Base-by-base conservation (phyloP, 1,140 invertebrate species). In the Theocolax elegans region DNA sequence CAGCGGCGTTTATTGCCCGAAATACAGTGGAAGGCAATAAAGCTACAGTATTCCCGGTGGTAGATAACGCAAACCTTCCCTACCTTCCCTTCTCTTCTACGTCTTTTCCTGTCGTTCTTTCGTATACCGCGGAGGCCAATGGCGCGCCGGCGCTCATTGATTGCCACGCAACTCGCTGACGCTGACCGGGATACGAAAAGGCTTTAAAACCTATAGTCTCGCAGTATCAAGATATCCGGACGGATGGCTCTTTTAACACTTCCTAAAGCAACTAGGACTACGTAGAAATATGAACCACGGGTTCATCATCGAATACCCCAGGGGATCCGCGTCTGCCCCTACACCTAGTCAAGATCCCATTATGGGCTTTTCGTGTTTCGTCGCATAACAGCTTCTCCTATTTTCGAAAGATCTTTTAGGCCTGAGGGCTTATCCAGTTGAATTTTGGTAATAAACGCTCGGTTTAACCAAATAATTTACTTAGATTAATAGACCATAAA, bases 1-100 rank as follows among this genome's bases (percentile, higher is more conserved):
- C 77, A 79, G 72, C 74, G 59, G 70, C 79, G 74, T 81, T 82
- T 82, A 82, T 80, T 81, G 76, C 75, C 67, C 74, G 70, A 79
- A 76, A 79, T 76, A 74, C 74, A 79, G 77, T 79, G 72, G 75
- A 75, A 67, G 42, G 70, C 75, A 77, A 79, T 77, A 76, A 75
- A 79, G 73, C 69, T 67, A 70, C 75, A 72, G 73, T 74, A 81
- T 78, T 67, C 44, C 59, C 72, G 70, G 64, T 35, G 72, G 62
- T 46, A 77, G 76, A 80, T 81, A 81, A 76, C 75, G 72, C 19
- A 9, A 17, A 23, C n/a, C 21, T 56, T 6, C 46, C 13, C n/a
- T 46, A 21, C 38, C 17, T 13, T 21, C 19, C 25, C 21, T 17
- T n/a, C 75, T 69, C 60, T 58, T 68, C 74, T 70, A 58, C 71